These are phyloP conservation scores for Philopotamus ludificatus DNA, from an alignment of 1,140 invertebrate species.

Conservation along the genomic window DNA sequence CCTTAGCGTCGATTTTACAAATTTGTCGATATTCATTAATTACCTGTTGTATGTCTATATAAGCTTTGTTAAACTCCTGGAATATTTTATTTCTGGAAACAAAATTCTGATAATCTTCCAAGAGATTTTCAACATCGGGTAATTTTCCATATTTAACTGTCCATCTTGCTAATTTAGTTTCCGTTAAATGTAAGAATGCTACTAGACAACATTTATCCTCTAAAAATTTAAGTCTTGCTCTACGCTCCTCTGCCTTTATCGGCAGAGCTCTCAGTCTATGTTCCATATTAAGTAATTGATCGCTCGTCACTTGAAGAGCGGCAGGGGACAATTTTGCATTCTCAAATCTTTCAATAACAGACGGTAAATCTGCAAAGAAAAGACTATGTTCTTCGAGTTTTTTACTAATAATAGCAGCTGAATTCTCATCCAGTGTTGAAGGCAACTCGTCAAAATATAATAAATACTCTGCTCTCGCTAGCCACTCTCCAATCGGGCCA, in stretches of 20 bases:
- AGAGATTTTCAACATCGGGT: conserved; percentile 77
- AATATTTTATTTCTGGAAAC: conserved; percentile 89
- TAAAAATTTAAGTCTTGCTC: conserved; percentile 81
- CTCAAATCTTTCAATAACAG: conserved; percentile 74
- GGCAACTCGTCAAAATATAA: conserved; percentile 81
- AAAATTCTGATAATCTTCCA: conserved; percentile 89
- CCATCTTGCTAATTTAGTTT: conserved; percentile 86
- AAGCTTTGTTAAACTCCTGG: conserved; percentile 92
- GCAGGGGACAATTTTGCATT: conserved; percentile 62
- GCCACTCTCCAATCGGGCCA: conserved; percentile 83
- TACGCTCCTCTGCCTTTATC: conserved; percentile 69
- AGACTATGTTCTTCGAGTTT: conserved; percentile 87
- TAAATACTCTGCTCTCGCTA: conserved; percentile 81
- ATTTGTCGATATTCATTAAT: conserved; percentile 88
- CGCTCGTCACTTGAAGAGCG: conserved; percentile 65
- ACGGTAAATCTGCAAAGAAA: conserved; percentile 82
- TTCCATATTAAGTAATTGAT: conserved; percentile 80
- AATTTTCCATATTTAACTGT: conserved; percentile 84
- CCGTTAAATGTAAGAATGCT: conserved; percentile 84
- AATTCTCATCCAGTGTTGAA: conserved; percentile 78
- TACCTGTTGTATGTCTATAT: conserved; percentile 86
- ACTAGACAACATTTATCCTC: conserved; percentile 92
- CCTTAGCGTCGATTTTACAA: conserved; percentile 75
- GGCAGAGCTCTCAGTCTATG: conserved; percentile 71
- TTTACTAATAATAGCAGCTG: conserved; percentile 78